These are phyloP conservation scores for Phrixothrix hirtus DNA, from an alignment of 2,888 invertebrate genomes.

Conservation along the genomic window DNA sequence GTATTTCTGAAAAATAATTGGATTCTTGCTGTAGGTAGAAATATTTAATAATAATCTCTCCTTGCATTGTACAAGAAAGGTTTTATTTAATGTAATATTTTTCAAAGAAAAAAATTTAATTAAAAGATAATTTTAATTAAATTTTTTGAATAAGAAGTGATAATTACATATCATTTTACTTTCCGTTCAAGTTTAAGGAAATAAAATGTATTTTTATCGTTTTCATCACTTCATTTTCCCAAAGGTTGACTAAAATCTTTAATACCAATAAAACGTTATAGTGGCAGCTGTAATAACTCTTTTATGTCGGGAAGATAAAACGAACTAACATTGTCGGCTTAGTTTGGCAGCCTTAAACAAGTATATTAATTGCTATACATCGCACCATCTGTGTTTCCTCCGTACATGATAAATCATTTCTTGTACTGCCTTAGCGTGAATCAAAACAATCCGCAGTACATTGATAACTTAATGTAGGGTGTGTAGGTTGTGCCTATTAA, in stretches of 20 bases:
- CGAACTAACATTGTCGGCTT: neutral
- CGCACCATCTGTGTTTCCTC: conserved; percentile 13
- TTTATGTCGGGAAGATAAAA: neutral
- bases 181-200: too few relatives aligned
- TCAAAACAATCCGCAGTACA: conserved; percentile 16
- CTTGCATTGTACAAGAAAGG: too few relatives aligned
- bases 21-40: too few relatives aligned
- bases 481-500: conserved; percentile 38
- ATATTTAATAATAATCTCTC: too few relatives aligned
- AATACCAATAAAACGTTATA: neutral
- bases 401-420: conserved; percentile 7
- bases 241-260: neutral
- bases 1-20: too few relatives aligned
- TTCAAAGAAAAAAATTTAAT: too few relatives aligned
- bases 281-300: neutral
- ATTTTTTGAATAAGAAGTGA: too few relatives aligned
- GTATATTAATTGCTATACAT: conserved; percentile 10
- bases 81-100: too few relatives aligned
- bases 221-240: too few relatives aligned
- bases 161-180: too few relatives aligned
- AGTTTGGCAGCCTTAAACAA: conserved; percentile 3
- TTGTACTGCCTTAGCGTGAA: conserved; percentile 2
- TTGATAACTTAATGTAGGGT: conserved; percentile 37
- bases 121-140: too few relatives aligned
- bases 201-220: too few relatives aligned